These are phyloP conservation scores for Myotis davidii DNA, from an alignment of 2,113 vertebrate genomes.

Conservation along the genomic window DNA sequence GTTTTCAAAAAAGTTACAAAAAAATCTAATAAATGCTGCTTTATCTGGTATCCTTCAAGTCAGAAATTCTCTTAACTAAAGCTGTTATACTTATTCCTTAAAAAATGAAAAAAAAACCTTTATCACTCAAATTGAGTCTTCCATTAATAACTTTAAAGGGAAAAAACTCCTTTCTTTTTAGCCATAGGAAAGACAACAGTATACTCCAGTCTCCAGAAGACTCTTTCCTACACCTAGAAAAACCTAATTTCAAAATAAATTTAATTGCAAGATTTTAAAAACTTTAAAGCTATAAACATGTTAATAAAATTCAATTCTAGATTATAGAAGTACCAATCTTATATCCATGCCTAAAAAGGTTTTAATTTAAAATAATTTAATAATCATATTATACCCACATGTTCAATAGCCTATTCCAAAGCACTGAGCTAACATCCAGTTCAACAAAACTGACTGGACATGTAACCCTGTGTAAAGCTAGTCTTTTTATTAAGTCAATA, in stretches of 20 bases:
- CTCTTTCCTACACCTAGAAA: background rate
- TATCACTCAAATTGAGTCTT: background rate
- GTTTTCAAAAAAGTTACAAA: conserved; percentile 43
- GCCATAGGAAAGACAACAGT: background rate
- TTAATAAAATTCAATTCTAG: conserved; percentile 16
- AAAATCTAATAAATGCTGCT: conserved; percentile 12
- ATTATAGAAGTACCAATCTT: conserved; percentile 3
- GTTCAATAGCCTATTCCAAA: background rate
- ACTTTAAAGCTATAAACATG: background rate
- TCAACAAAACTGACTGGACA: background rate
- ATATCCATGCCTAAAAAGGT: background rate
- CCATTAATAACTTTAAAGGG: background rate
- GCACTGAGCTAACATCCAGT: background rate
- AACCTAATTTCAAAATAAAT: conserved; percentile 30
- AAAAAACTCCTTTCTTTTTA: background rate
- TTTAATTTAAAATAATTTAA: conserved; percentile 25
- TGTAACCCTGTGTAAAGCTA: background rate
- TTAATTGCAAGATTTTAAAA: background rate
- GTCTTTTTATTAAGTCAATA: background rate
- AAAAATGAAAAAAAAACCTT: background rate
- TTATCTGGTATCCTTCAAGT: conserved; percentile 31
- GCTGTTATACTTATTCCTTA: background rate
- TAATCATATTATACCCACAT: conserved; percentile 14
- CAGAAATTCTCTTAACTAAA: conserved; percentile 17
- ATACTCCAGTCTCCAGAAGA: background rate